Conservation (phyloP, 2,113 vertebrate genomes). For the Tiliqua scincoides region DNA sequence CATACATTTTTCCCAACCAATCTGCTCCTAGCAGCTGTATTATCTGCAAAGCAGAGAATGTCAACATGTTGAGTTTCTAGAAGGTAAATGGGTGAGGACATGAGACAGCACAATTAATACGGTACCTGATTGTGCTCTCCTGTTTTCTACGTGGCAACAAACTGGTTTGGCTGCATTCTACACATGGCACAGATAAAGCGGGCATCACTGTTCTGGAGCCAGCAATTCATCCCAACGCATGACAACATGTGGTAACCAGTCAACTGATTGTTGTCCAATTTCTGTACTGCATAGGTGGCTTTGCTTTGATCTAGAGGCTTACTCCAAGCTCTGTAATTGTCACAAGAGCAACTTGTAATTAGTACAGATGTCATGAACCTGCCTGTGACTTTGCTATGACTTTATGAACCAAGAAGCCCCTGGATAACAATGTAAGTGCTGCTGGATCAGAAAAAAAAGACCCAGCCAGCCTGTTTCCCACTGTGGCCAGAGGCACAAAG, state of each 20-base stretch:
- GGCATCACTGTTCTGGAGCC: accelerated
- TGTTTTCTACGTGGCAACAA: background rate
- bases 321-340: background rate
- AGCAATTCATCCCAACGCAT: accelerated
- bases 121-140: background rate
- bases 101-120: too few species aligned
- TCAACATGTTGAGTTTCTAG: too few species aligned
- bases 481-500: too few species aligned
- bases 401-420: background rate
- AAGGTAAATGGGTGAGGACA: background rate
- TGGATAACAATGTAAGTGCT: background rate
- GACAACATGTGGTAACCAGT: background rate
- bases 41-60: too few species aligned
- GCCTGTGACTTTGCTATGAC: background rate
- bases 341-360: background rate
- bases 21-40: background rate
- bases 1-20: background rate
- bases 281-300: background rate
- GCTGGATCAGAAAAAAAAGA: too few species aligned
- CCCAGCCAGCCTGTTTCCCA: too few species aligned
- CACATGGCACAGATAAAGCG: background rate
- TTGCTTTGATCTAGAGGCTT: background rate
- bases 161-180: background rate
- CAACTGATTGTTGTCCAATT: background rate
- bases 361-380: background rate